Conservation (phyloP, 2,888 invertebrate species). For the Microplitis deprimator region DNA sequence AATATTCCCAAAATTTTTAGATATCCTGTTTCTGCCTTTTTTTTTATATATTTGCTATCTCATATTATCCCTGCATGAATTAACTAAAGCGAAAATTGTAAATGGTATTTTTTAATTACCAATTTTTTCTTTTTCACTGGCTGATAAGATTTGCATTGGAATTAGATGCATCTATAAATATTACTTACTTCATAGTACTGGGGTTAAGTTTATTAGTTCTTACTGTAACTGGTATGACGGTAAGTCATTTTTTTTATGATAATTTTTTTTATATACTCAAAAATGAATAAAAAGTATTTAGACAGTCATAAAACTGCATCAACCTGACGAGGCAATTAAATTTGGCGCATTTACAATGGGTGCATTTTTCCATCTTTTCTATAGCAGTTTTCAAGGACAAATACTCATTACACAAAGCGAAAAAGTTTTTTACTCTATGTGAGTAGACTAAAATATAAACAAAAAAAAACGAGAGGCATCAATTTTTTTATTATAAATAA, state of each 20-base stretch:
- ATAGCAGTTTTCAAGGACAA: slow-evolving; percentile 43
- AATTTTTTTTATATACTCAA: not conserved
- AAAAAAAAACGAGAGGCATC: not conserved
- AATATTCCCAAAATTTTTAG: too few species aligned
- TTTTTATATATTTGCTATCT: too few species aligned
- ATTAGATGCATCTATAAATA: slow-evolving; percentile 34
- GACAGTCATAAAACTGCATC: slow-evolving; percentile 43
- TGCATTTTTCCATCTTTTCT: slow-evolving; percentile 41
- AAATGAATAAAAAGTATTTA: slow-evolving; percentile 10
- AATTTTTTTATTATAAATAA: not conserved
- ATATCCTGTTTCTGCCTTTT: too few species aligned
- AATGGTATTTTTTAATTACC: not conserved
- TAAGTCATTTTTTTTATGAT: slow-evolving; percentile 26
- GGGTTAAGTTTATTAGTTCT: slow-evolving; percentile 40
- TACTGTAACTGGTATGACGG: slow-evolving; percentile 45
- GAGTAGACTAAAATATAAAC: slow-evolving; percentile 20
- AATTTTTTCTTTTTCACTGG: not conserved
- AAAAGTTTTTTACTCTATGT: slow-evolving; percentile 41
- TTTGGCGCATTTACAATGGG: slow-evolving; percentile 42
- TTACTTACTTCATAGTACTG: slow-evolving; percentile 37
- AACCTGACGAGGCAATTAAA: slow-evolving; percentile 40
- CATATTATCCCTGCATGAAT: too few species aligned
- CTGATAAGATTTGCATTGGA: not conserved
- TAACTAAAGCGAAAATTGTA: too few species aligned
- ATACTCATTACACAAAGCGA: slow-evolving; percentile 43